These are phyloP conservation scores for Celastrina argiolus DNA, from an alignment of 2,888 invertebrate species.

Conservation along the genomic window DNA sequence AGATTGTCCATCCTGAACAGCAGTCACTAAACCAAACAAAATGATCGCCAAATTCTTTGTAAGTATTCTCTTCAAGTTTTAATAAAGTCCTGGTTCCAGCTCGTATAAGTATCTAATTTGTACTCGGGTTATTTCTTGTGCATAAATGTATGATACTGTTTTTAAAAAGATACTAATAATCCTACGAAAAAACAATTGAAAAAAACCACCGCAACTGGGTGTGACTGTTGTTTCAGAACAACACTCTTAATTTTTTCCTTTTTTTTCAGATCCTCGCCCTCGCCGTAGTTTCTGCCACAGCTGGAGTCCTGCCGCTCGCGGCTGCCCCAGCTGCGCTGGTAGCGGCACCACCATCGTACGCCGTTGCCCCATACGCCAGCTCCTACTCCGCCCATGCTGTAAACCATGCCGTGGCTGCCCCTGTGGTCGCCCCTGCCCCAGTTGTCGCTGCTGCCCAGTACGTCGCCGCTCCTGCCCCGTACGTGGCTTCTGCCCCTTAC, in stretches of 20 bases:
- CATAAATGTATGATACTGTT: too few relatives aligned
- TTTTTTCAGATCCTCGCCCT: slow-evolving; percentile 52
- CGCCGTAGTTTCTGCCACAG: slow-evolving; percentile 55
- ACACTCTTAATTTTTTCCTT: slow-evolving; percentile 7
- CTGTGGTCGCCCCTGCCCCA: slow-evolving; percentile 67
- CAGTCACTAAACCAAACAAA: slow-evolving; percentile 69
- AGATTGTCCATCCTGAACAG: slow-evolving; percentile 52
- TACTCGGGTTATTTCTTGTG: too few relatives aligned
- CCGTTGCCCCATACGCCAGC: slow-evolving; percentile 84
- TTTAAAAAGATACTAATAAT: too few relatives aligned
- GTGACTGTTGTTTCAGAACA: background rate
- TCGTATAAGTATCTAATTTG: too few relatives aligned
- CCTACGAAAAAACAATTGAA: too few relatives aligned
- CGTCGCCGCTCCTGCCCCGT: slow-evolving; percentile 40
- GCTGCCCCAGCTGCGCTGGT: slow-evolving; percentile 74
- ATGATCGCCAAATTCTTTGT: slow-evolving; percentile 76
- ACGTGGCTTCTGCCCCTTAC: slow-evolving; percentile 36
- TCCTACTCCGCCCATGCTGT: slow-evolving; percentile 86
- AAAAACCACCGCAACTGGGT: too few relatives aligned
- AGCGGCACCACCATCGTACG: slow-evolving; percentile 73
- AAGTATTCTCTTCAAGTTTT: slow-evolving; percentile 39
- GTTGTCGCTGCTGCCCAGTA: slow-evolving; percentile 51
- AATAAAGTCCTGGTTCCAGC: background rate
- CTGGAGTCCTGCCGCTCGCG: slow-evolving; percentile 54
- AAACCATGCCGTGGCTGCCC: slow-evolving; percentile 86